Percentiles rank a stretch among this genome's conserved stretches.
Conservation (phyloP, 2,888 invertebrate genomes). For the Schizaphis graminum region DNA sequence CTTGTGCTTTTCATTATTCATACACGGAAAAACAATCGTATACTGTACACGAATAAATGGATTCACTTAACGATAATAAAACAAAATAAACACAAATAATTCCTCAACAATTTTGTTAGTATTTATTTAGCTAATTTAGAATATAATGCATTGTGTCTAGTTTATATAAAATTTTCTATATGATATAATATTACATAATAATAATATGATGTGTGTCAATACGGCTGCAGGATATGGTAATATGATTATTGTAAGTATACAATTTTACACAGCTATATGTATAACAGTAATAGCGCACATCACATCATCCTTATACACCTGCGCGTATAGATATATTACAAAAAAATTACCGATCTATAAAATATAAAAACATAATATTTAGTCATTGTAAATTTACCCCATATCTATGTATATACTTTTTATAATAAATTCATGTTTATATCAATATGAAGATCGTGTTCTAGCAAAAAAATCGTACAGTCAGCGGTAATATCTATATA, state of each 20-base stretch:
- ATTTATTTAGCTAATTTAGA: background rate
- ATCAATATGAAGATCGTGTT: background rate
- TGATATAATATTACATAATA: background rate
- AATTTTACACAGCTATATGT: background rate
- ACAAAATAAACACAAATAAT: background rate
- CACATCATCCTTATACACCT: background rate
- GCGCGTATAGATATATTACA: background rate
- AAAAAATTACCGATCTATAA: background rate
- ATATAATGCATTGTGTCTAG: background rate
- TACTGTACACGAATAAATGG: background rate
- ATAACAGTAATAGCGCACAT: background rate
- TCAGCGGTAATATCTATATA: background rate
- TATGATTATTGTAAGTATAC: background rate
- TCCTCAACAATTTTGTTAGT: conserved; percentile 12
- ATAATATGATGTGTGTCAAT: background rate
- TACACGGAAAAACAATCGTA: background rate
- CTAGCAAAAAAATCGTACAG: background rate
- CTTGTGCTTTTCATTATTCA: background rate
- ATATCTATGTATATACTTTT: background rate
- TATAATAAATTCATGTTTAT: background rate
- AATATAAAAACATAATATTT: background rate
- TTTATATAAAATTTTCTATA: background rate
- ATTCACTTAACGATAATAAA: background rate
- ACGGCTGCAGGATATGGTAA: background rate
- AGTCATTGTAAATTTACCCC: background rate